phyloP scores from a whole-genome alignment of 2,888 invertebrate genomes.

The Cephus sareptanus region DNA sequence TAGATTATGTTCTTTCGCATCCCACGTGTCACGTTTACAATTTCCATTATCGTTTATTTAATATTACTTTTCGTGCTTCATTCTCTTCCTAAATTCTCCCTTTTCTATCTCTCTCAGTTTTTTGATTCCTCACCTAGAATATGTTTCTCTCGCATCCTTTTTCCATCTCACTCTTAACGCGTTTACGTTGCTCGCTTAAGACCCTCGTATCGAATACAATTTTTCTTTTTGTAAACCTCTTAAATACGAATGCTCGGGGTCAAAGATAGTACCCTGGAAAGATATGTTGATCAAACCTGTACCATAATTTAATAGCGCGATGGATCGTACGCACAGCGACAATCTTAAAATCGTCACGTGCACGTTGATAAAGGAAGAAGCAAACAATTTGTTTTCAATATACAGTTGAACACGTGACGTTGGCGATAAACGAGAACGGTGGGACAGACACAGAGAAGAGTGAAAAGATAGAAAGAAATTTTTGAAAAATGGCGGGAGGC shows the following conservation, averaged over 20 bases:
- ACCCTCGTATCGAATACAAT: neutral
- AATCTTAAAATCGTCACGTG: neutral
- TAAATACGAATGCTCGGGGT: conserved; percentile 23
- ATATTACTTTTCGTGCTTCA: too few species aligned
- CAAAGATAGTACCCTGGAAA: conserved; percentile 54
- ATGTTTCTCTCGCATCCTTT: neutral
- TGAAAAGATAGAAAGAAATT: neutral
- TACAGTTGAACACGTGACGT: neutral
- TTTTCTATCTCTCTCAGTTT: conserved; percentile 26
- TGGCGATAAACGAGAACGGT: neutral
- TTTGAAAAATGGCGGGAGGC: neutral
- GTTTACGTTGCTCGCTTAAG: neutral
- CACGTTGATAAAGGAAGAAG: neutral
- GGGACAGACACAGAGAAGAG: neutral
- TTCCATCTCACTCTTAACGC: neutral
- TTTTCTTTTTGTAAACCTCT: neutral
- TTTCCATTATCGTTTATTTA: too few species aligned
- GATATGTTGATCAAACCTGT: conserved; percentile 56
- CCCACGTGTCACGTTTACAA: neutral
- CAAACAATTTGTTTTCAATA: neutral
- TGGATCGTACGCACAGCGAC: neutral
- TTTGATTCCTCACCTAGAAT: conserved; percentile 8
- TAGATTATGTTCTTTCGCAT: conserved; percentile 34
- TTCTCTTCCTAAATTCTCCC: conserved; percentile 15
- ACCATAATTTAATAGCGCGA: conserved; percentile 38